Base-by-base conservation (phyloP, 2,113 vertebrate species). In the Megatriorchis doriae region DNA sequence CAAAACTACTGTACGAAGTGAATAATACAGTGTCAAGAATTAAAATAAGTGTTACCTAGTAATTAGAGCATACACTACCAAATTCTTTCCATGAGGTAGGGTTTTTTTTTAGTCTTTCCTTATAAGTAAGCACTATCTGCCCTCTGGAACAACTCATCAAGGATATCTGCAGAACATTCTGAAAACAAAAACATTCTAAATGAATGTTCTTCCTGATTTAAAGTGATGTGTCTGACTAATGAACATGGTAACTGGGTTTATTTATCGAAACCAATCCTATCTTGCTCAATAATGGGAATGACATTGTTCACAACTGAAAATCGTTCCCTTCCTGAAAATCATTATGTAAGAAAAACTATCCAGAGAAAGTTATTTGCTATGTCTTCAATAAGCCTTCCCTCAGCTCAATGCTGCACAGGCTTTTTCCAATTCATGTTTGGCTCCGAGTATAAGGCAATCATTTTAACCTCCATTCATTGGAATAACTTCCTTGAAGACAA, bases 191-290 rank as follows among this genome's bases (percentile, higher is more conserved):
- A 14, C 73, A 78, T 80, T 81, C 85, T 36, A 89, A 92, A 96
- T 61, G 14, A 87, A 86, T 65, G 77, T 70, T 92, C 79, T 88
- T 80, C 71, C 73, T 78, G 89, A 96, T 96, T 92, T 86, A 91
- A 72, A 87, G 59, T 87, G 87, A 95, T 91, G 73, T 68, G 62
- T 59, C 70, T 90, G 79, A 90, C 81, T 96, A 97, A 97, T 61
- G 84, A 97, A 95, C 48, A 83, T 61, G 48, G 80, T 92, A 95
- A 97, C 80, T 94, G 1, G 74, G 65, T 94, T 95, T 83, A 90
- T 91, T 94, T 96, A 90, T 75, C 80, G 85, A 81, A 91, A 93
- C 59, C 86, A 82, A 74, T 93, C 55, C 75, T 85, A 75, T 81
- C 94, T 82, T 81, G n/a, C 66, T 94, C 73, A 94, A 43, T 85